Evolutionary conservation across 2,888 invertebrate species (phyloP).

Genomic region (Notodonta dromedarius): DNA sequence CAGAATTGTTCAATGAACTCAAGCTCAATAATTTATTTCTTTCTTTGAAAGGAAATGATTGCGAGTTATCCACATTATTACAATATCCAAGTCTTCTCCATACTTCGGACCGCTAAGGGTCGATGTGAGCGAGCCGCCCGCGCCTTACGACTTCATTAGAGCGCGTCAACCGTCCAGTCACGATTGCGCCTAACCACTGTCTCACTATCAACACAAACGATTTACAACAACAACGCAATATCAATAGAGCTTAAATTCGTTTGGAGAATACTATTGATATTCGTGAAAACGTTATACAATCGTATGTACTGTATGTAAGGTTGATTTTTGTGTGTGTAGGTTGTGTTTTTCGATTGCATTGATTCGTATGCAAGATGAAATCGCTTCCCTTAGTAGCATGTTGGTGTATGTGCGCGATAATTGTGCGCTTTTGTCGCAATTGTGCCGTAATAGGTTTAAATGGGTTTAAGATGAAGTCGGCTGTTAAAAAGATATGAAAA

Average conservation of each 20-base stretch:
- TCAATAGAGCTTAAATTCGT: not conserved
- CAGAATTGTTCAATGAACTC: too few species aligned
- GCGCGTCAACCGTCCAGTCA: conserved; percentile 69
- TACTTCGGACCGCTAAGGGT: conserved; percentile 24
- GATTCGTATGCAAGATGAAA: conserved; percentile 41
- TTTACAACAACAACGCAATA: not conserved
- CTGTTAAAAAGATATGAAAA: not conserved
- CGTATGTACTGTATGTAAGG: fast-evolving
- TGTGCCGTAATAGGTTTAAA: conserved; percentile 27
- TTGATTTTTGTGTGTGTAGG: conserved; percentile 7
- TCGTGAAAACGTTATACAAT: not conserved
- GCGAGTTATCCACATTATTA: not conserved
- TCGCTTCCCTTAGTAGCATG: conserved; percentile 41
- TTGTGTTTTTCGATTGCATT: conserved; percentile 38
- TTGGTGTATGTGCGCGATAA: conserved; percentile 42
- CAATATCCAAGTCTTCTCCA: conserved; percentile 32
- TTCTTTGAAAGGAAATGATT: too few species aligned
- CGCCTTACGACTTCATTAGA: conserved; percentile 76
- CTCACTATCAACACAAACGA: conserved; percentile 16
- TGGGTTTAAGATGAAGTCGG: not conserved
- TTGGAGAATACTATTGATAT: not conserved
- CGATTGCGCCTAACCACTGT: conserved; percentile 51
- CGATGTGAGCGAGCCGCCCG: conserved; percentile 41
- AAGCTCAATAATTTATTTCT: too few species aligned
- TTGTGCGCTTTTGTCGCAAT: conserved; percentile 36